phyloP scores from a whole-genome alignment of 2,113 vertebrate species.

The Albula goreensis region DNA sequence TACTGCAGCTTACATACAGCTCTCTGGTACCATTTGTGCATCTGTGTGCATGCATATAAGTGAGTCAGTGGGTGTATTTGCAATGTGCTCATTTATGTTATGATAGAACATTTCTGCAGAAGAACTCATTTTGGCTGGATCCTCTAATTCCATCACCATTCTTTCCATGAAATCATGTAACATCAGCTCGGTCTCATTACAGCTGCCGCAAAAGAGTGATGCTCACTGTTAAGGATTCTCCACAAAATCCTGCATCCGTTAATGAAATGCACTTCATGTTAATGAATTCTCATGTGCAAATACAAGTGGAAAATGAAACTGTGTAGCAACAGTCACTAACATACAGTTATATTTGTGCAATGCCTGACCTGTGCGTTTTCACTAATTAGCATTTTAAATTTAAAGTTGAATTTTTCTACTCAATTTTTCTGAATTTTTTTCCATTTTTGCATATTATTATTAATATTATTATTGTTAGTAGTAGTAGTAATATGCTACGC shows the following conservation, averaged over 20 bases:
- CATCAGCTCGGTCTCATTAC: not conserved
- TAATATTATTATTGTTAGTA: too few species aligned
- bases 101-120: not conserved
- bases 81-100: not conserved
- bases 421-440: too few species aligned
- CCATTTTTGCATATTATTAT: too few species aligned
- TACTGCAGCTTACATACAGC: not conserved
- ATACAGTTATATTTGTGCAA: not conserved
- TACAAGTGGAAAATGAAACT: not conserved
- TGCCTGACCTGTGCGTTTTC: not conserved
- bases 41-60: conserved; percentile 24
- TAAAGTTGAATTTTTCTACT: too few species aligned
- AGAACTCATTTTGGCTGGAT: not conserved
- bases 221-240: not conserved
- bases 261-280: conserved; percentile 28
- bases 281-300: conserved; percentile 19
- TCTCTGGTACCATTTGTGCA: not conserved
- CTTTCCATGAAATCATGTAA: not conserved
- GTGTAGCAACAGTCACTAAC: not conserved
- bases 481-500: too few species aligned
- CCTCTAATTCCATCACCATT: not conserved
- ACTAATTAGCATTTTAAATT: too few species aligned
- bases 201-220: not conserved
- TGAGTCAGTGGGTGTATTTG: conserved; percentile 5
- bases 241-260: not conserved